Conservation (phyloP, 2,113 vertebrate species). For the Myiozetetes cayanensis region DNA sequence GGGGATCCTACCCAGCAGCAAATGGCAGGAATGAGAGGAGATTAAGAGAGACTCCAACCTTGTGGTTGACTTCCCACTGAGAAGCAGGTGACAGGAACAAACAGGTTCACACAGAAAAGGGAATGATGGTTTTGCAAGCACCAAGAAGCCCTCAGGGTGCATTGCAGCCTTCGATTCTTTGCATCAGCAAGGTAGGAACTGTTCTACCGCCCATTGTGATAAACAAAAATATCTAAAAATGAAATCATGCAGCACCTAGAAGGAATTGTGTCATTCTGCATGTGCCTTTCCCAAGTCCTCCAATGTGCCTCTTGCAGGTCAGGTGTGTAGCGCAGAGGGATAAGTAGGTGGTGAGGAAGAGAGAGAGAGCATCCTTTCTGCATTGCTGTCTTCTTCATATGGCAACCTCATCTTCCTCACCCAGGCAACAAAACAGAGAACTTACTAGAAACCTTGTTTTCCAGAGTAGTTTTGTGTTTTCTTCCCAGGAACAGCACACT, state of each 20-base stretch:
- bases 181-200: background rate
- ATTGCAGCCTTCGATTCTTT: background rate
- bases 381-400: background rate
- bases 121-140: background rate
- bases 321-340: background rate
- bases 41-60: background rate
- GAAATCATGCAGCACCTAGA: background rate
- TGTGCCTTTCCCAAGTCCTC: background rate
- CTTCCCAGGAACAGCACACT: background rate
- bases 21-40: background rate
- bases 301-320: background rate
- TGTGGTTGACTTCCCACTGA: rapidly evolving
- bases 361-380: background rate
- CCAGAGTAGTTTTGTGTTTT: background rate
- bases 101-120: background rate
- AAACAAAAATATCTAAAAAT: background rate
- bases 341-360: background rate
- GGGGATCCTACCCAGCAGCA: background rate
- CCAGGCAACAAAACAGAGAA: background rate
- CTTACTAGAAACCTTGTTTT: background rate
- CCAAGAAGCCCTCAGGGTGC: background rate
- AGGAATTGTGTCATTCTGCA: background rate
- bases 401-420: background rate
- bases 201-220: background rate
- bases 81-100: rapidly evolving